A percentile compares a stretch with the other conserved stretches of the same genome.
Evolutionary conservation across 2,888 invertebrate species (phyloP).

Genomic region (Dromius quadrimaculatus): DNA sequence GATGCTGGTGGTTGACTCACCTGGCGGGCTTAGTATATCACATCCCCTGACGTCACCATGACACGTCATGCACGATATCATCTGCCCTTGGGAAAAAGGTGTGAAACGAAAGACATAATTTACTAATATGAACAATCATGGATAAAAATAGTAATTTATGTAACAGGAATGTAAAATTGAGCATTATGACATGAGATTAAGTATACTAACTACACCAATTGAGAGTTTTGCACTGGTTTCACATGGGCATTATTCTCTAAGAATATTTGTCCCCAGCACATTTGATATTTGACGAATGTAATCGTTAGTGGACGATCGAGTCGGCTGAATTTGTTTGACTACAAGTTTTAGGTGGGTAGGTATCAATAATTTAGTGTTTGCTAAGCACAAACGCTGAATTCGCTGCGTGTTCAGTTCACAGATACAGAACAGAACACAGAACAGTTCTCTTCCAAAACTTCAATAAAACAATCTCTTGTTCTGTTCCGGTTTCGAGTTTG

Average conservation of each 20-base stretch:
- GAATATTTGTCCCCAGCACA: too few relatives aligned
- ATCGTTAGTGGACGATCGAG: neutral
- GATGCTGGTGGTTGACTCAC: neutral
- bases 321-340: constrained; percentile 14
- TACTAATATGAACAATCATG: too few relatives aligned
- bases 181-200: too few relatives aligned
- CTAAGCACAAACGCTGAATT: constrained; percentile 20
- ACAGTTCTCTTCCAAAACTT: constrained; percentile 20
- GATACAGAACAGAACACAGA: neutral
- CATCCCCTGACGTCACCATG: too few relatives aligned
- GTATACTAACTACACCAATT: too few relatives aligned
- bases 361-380: constrained; percentile 34
- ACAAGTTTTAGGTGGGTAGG: constrained; percentile 14
- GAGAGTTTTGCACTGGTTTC: too few relatives aligned
- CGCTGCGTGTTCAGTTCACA: constrained; percentile 26
- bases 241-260: too few relatives aligned
- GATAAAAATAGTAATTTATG: too few relatives aligned
- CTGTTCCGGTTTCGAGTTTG: neutral
- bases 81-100: too few relatives aligned
- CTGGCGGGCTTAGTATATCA: neutral
- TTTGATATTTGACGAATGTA: constrained; percentile 2
- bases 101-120: too few relatives aligned
- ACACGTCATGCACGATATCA: too few relatives aligned
- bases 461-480: constrained; percentile 26
- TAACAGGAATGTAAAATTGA: too few relatives aligned